These are phyloP conservation scores for Danaus melanippus DNA, from an alignment of 1,140 invertebrate species.

Conservation along the genomic window DNA sequence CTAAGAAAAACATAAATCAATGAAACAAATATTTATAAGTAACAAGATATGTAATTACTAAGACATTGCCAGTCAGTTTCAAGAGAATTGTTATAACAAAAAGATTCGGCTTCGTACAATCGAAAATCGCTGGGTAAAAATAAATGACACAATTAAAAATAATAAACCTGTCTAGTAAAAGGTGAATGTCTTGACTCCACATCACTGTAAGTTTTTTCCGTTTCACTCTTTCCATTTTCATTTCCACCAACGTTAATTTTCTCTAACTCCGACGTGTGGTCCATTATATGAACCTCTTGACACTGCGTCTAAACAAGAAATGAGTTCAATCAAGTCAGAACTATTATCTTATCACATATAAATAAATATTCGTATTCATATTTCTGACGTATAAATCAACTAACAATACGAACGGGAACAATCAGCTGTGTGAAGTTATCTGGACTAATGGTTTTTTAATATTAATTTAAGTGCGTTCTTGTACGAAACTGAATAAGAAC, in stretches of 20 bases:
- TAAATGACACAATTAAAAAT: not conserved
- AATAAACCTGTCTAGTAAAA: conserved; percentile 54
- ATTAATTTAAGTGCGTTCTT: too few species aligned
- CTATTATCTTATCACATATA: conserved; percentile 45
- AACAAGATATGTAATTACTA: too few species aligned
- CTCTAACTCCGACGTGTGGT: conserved; percentile 42
- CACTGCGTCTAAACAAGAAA: conserved; percentile 27
- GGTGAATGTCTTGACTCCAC: conserved; percentile 24
- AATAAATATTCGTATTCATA: conserved; percentile 16
- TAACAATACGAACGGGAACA: too few species aligned
- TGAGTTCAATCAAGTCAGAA: conserved; percentile 3
- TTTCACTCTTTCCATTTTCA: conserved; percentile 25
- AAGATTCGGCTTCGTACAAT: too few species aligned
- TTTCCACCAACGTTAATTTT: conserved; percentile 42
- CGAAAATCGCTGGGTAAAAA: too few species aligned
- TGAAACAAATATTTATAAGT: too few species aligned
- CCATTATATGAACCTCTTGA: conserved; percentile 42
- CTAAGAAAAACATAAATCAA: too few species aligned
- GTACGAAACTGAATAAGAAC: too few species aligned
- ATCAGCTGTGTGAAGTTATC: too few species aligned
- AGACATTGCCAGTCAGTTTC: too few species aligned
- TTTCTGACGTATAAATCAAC: conserved; percentile 7
- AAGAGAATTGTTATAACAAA: too few species aligned
- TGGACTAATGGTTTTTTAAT: too few species aligned
- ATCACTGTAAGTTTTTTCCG: conserved; percentile 23